phyloP scores from a whole-genome alignment of 2,797 vertebrate species.

The Ctenochaetus hawaiiensis region DNA sequence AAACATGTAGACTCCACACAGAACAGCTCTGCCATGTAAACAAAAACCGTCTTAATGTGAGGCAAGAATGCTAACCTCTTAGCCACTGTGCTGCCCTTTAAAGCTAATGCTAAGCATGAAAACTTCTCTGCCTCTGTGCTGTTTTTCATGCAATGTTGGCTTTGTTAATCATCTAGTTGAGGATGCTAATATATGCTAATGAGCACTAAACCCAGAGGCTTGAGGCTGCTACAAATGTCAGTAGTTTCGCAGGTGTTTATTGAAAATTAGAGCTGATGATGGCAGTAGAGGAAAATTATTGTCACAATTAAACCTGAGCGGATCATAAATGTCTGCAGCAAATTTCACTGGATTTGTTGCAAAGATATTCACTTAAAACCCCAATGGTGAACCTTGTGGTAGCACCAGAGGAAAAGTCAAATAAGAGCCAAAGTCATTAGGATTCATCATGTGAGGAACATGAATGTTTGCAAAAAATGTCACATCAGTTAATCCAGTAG shows the following conservation, averaged over 20 bases:
- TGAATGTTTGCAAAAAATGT: neutral
- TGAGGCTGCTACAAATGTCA: neutral
- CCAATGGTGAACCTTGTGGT: neutral
- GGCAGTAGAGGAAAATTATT: neutral
- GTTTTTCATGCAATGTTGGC: neutral
- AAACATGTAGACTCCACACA: too few relatives aligned
- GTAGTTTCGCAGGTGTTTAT: neutral
- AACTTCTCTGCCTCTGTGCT: neutral
- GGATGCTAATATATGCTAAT: neutral
- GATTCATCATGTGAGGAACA: neutral
- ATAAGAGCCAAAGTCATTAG: neutral
- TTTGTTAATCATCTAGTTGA: neutral
- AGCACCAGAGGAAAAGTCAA: neutral
- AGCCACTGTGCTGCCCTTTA: neutral
- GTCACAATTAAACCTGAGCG: too few relatives aligned
- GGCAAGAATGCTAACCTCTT: too few relatives aligned
- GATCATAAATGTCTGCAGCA: neutral
- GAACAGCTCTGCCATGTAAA: too few relatives aligned
- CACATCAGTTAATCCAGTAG: too few relatives aligned
- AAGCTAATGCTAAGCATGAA: neutral
- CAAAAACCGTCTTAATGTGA: too few relatives aligned
- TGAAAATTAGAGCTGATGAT: neutral
- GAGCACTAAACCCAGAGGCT: neutral
- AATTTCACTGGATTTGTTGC: neutral
- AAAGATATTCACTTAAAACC: neutral